Evolutionary conservation across 2,113 vertebrate genomes (phyloP).

Genomic region (Pseudorasbora parva): DNA sequence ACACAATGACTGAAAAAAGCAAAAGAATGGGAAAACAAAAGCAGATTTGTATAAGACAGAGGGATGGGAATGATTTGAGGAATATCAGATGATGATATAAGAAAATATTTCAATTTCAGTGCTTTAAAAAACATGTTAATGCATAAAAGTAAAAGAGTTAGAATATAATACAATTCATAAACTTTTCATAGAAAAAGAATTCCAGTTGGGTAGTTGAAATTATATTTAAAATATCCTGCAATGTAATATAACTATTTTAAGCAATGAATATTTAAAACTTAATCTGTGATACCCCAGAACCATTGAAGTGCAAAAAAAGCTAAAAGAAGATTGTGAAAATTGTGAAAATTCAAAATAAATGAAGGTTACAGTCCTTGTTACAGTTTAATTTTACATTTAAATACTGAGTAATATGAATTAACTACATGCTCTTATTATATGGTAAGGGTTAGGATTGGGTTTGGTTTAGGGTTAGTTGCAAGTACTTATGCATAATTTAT

Average conservation of each 20-base stretch:
- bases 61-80: not conserved
- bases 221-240: not conserved
- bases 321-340: not conserved
- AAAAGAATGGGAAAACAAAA: constrained; percentile 63
- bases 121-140: too few species aligned
- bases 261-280: not conserved
- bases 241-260: not conserved
- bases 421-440: too few species aligned
- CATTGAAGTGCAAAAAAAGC: not conserved
- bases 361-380: too few species aligned
- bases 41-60: not conserved
- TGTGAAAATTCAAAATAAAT: not conserved
- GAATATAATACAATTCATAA: not conserved
- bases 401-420: too few species aligned
- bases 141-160: too few species aligned
- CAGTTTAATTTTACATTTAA: too few species aligned
- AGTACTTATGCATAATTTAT: too few species aligned
- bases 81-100: not conserved
- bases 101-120: not conserved
- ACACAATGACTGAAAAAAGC: constrained; percentile 56
- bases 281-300: not conserved
- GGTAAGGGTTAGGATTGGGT: too few species aligned
- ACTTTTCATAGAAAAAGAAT: not conserved
- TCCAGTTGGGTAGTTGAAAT: not conserved
- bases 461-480: too few species aligned